Percentiles rank a stretch among this genome's conserved stretches.
phyloP scores from a whole-genome alignment of 2,888 invertebrate genomes.

The Drosophila monieri region DNA sequence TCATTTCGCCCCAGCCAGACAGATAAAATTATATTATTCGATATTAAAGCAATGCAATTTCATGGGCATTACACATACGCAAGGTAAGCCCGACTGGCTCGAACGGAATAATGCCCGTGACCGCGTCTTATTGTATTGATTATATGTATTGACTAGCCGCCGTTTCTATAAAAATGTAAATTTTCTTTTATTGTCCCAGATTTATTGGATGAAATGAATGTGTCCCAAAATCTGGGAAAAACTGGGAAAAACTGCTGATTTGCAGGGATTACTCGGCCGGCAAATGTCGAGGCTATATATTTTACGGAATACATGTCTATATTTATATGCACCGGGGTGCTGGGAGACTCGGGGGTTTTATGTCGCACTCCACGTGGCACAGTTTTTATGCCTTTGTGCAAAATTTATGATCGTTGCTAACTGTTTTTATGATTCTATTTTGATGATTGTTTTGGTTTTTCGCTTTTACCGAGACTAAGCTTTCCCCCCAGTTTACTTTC shows the following conservation, averaged over 20 bases:
- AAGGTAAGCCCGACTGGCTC: constrained; percentile 36
- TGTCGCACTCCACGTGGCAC: constrained; percentile 64
- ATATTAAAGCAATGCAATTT: constrained; percentile 48
- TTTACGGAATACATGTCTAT: constrained; percentile 13
- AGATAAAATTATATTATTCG: constrained; percentile 29
- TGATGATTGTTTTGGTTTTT: constrained; percentile 76
- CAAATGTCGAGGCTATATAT: constrained; percentile 45
- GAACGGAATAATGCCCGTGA: constrained; percentile 23
- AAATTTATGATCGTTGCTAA: constrained; percentile 76
- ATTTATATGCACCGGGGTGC: constrained; percentile 30
- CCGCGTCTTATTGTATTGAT: constrained; percentile 43
- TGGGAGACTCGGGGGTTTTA: constrained; percentile 51
- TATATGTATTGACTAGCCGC: constrained; percentile 52
- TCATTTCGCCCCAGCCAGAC: constrained; percentile 33
- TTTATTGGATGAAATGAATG: constrained; percentile 62
- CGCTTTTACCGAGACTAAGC: constrained; percentile 42
- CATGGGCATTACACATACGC: constrained; percentile 47
- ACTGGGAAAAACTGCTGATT: constrained; percentile 68
- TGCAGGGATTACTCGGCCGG: constrained; percentile 52
- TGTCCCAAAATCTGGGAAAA: constrained; percentile 41
- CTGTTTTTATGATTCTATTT: constrained; percentile 77
- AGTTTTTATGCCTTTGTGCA: constrained; percentile 67
- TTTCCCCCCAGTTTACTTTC: neutral
- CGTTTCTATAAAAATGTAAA: constrained; percentile 71
- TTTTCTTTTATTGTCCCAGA: constrained; percentile 70